phyloP scores from a whole-genome alignment of 2,113 vertebrate genomes.

The Ondatra zibethicus region DNA sequence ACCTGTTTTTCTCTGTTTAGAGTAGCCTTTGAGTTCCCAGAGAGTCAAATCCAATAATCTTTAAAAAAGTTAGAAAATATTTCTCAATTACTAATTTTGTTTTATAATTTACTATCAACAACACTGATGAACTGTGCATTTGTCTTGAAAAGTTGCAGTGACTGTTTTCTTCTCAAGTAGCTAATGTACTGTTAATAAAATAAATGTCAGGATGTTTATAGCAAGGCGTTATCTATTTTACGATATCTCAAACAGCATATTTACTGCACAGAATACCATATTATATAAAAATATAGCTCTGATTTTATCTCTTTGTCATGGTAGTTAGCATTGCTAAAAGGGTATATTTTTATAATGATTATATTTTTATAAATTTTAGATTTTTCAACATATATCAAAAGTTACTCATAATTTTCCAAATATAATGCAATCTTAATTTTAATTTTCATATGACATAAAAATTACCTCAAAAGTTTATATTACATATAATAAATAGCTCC shows the following conservation, averaged over 20 bases:
- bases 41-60: neutral
- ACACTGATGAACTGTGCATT: constrained; percentile 1
- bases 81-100: neutral
- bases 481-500: constrained; percentile 35
- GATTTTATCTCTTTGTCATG: neutral
- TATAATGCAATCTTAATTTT: neutral
- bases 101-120: constrained; percentile 39
- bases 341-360: neutral
- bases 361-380: neutral
- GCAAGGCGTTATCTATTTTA: neutral
- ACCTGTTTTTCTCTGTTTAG: neutral
- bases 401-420: neutral
- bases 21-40: neutral
- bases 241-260: neutral
- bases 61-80: constrained; percentile 49
- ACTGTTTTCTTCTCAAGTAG: neutral
- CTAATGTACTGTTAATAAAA: constrained; percentile 6
- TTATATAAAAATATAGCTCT: neutral
- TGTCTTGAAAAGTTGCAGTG: constrained; percentile 20
- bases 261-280: neutral
- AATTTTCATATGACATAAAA: neutral
- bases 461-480: constrained; percentile 45
- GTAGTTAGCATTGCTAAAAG: neutral
- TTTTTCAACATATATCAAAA: neutral
- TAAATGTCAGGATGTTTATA: neutral